Percentiles rank a stretch among this genome's conserved stretches.
Evolutionary conservation across 2,888 invertebrate species (phyloP).

Genomic region (Chalcis sispes): DNA sequence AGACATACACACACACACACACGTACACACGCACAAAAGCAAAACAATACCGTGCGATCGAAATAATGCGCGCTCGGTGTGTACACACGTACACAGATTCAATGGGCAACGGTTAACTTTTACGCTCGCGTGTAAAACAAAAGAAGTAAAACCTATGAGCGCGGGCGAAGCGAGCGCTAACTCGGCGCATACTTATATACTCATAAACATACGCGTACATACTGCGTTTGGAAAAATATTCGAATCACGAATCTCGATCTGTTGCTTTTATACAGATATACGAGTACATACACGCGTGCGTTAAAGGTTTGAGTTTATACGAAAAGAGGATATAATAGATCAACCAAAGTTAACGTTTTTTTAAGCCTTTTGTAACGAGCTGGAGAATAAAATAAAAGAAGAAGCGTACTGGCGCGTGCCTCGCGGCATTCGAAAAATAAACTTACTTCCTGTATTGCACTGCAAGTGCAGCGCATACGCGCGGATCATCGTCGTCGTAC

Average conservation of each 20-base stretch:
- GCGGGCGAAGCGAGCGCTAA: not conserved
- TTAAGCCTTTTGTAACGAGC: conserved; percentile 24
- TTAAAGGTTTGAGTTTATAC: conserved; percentile 3
- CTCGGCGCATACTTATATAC: too few species aligned
- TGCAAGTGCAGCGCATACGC: too few species aligned
- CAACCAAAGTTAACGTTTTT: too few species aligned
- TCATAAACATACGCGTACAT: too few species aligned
- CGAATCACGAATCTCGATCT: conserved; percentile 43
- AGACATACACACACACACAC: too few species aligned
- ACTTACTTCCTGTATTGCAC: conserved; percentile 34
- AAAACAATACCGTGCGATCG: conserved; percentile 1
- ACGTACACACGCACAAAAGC: not conserved
- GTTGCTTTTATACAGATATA: not conserved
- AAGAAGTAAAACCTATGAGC: not conserved
- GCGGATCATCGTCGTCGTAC: too few species aligned
- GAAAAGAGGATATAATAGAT: not conserved
- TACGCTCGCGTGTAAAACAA: conserved; percentile 12
- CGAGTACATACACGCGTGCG: not conserved
- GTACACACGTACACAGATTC: conserved; percentile 13
- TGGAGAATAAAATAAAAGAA: conserved; percentile 17
- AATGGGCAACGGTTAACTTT: conserved; percentile 37
- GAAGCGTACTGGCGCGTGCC: conserved; percentile 1
- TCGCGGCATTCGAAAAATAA: conserved; percentile 34
- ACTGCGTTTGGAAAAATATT: conserved; percentile 27
- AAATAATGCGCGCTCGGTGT: conserved; percentile 4